Conservation (phyloP, 1,140 invertebrate genomes). For the Pogonomyrmex californicus region DNA sequence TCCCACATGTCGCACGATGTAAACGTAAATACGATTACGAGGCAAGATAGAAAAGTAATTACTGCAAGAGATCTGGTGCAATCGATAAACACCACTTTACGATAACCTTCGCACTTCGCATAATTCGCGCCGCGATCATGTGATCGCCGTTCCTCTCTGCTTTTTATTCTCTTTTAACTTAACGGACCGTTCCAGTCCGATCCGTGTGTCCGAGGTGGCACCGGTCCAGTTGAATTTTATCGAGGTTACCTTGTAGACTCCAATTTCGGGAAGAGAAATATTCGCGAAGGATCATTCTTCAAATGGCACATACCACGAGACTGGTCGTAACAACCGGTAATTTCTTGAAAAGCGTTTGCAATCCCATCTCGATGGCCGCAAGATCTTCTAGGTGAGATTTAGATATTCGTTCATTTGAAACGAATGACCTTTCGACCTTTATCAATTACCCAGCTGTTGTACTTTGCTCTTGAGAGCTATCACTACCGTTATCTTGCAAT, state of each 20-base stretch:
- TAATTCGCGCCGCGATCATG: slow-evolving; percentile 1
- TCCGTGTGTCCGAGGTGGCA: background rate
- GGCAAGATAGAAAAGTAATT: background rate
- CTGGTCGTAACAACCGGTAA: slow-evolving; percentile 49
- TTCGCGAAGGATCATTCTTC: background rate
- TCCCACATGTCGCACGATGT: background rate
- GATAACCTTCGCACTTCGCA: background rate
- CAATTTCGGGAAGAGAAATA: background rate
- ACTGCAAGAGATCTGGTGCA: background rate
- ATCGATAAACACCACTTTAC: background rate
- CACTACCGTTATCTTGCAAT: background rate
- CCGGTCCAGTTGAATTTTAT: background rate
- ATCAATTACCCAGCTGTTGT: background rate
- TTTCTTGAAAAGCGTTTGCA: slow-evolving; percentile 68
- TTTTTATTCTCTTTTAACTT: no score
- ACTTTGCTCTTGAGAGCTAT: background rate
- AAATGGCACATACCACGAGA: slow-evolving; percentile 75
- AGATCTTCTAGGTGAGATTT: slow-evolving; percentile 70
- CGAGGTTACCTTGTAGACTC: background rate
- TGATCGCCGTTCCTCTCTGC: background rate
- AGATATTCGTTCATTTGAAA: background rate
- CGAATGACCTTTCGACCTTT: slow-evolving; percentile 59
- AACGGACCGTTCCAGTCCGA: background rate
- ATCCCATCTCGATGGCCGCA: slow-evolving; percentile 52
- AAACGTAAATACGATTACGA: background rate